Conservation (phyloP, 2,797 vertebrate species). For the Helicolenus hilgendorfi region DNA sequence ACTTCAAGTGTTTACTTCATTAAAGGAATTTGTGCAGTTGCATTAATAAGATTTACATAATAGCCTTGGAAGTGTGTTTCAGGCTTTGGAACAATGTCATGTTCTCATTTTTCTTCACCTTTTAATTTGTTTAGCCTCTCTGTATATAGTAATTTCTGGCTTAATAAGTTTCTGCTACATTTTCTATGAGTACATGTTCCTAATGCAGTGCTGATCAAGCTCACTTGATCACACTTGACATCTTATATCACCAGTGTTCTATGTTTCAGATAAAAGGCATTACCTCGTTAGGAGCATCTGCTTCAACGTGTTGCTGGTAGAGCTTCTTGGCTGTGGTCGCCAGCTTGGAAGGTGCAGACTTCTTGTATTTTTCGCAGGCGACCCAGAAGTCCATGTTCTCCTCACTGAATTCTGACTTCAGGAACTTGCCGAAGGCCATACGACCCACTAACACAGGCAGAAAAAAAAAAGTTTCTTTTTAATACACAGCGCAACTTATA, state of each 20-base stretch:
- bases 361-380: constrained; percentile 95
- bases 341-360: constrained; percentile 83
- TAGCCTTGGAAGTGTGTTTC: neutral
- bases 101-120: neutral
- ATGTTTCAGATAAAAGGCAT: neutral
- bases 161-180: neutral
- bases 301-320: constrained; percentile 92
- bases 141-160: neutral
- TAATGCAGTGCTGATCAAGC: neutral
- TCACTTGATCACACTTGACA: neutral
- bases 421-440: constrained; percentile 91
- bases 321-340: constrained; percentile 91
- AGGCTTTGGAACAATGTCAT: neutral
- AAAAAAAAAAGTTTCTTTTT: neutral
- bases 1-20: neutral
- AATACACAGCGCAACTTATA: neutral
- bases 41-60: neutral
- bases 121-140: neutral
- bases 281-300: constrained; percentile 93
- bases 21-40: neutral
- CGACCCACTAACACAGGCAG: constrained; percentile 87
- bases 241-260: neutral
- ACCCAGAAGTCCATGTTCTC: constrained; percentile 97
- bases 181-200: neutral
- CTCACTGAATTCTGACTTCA: constrained; percentile 94